Conservation (phyloP, 2,888 invertebrate genomes). For the Neoaliturus tenellus region DNA sequence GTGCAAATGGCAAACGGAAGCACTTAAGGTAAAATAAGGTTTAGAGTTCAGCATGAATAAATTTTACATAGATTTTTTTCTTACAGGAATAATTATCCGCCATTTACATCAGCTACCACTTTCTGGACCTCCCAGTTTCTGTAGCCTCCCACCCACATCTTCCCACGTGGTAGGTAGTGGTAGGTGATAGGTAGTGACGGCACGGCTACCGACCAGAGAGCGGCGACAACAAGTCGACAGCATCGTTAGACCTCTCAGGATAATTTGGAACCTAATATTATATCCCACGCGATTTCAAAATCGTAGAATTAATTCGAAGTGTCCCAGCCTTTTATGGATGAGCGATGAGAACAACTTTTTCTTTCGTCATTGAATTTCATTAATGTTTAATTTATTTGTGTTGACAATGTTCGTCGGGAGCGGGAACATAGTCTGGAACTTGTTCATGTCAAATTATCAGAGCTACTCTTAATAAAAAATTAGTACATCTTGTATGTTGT, state of each 20-base stretch:
- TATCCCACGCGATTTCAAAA: neutral
- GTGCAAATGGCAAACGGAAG: no score
- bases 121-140: constrained; percentile 1
- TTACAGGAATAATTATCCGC: no score
- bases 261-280: neutral
- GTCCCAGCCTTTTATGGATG: neutral
- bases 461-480: no score
- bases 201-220: neutral
- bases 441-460: no score
- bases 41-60: no score
- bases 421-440: no score
- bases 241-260: neutral
- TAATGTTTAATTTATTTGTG: neutral
- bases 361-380: neutral
- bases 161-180: neutral
- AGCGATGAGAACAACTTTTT: neutral
- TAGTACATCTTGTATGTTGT: no score
- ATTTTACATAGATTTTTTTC: no score
- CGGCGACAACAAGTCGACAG: neutral
- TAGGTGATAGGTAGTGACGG: no score
- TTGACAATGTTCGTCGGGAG: neutral
- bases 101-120: neutral
- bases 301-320: neutral
- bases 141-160: neutral
- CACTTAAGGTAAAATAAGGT: no score